Evolutionary conservation across 2,888 invertebrate species (phyloP).

Genomic region (Lycia hirtaria): DNA sequence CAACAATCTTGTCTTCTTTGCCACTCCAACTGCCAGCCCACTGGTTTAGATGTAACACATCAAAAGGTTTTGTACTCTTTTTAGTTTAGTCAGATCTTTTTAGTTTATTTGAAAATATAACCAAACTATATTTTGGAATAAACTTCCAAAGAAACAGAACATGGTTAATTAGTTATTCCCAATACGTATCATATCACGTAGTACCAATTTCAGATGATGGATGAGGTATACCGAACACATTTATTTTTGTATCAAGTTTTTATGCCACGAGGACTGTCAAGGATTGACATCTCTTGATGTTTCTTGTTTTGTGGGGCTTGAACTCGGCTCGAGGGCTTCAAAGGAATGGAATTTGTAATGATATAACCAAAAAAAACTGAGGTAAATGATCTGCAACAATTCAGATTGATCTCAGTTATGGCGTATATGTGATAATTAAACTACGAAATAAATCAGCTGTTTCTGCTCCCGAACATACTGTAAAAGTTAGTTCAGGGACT

Average conservation of each 20-base stretch:
- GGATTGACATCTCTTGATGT: constrained; percentile 32
- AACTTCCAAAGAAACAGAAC: constrained; percentile 35
- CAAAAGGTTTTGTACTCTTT: too few relatives aligned
- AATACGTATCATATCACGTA: too few relatives aligned
- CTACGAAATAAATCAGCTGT: too few relatives aligned
- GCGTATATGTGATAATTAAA: constrained; percentile 27
- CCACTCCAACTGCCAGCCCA: too few relatives aligned
- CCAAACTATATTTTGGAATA: too few relatives aligned
- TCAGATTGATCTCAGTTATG: constrained; percentile 26
- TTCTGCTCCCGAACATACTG: too few relatives aligned
- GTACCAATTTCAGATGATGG: constrained; percentile 53
- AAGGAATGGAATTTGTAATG: constrained; percentile 16
- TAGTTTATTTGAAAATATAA: constrained; percentile 24
- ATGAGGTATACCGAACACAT: constrained; percentile 51
- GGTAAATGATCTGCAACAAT: constrained; percentile 27
- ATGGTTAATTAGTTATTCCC: constrained; percentile 35
- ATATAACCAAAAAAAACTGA: constrained; percentile 34
- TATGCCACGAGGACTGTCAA: constrained; percentile 27
- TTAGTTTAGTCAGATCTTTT: too few relatives aligned
- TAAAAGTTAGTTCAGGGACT: too few relatives aligned
- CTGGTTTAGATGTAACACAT: too few relatives aligned
- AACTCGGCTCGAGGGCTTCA: constrained; percentile 13
- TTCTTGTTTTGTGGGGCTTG: constrained; percentile 19
- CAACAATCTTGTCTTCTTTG: too few relatives aligned
- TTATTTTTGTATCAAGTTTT: constrained; percentile 49